phyloP scores from a whole-genome alignment of 1,140 invertebrate genomes.

The Mercenaria mercenaria region DNA sequence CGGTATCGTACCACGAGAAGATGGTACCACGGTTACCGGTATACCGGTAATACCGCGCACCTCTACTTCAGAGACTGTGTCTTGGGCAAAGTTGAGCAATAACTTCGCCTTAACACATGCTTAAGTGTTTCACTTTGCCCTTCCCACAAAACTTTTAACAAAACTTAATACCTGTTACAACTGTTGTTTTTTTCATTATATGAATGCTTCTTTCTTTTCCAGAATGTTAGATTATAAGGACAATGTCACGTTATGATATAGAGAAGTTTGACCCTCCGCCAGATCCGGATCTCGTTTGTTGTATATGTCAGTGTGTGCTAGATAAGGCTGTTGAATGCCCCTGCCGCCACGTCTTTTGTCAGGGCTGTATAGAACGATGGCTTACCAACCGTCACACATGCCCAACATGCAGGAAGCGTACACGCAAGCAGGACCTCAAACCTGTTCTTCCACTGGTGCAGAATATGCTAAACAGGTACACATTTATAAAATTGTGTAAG shows the following conservation, averaged over 20 bases:
- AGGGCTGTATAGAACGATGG: slow-evolving; percentile 79
- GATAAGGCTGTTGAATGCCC: slow-evolving; percentile 78
- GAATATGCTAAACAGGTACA: slow-evolving; percentile 80
- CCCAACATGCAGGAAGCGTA: slow-evolving; percentile 77
- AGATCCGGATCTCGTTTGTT: slow-evolving; percentile 81
- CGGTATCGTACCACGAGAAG: no score
- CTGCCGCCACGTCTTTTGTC: slow-evolving; percentile 83
- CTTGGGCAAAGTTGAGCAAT: no score
- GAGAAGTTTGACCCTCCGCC: slow-evolving; percentile 80
- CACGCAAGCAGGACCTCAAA: slow-evolving; percentile 71
- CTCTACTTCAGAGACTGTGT: no score
- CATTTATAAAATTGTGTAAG: no score
- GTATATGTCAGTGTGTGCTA: slow-evolving; percentile 82
- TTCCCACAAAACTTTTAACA: no score
- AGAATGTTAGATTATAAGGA: background rate
- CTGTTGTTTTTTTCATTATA: no score
- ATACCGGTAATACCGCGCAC: no score
- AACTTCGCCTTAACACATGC: no score
- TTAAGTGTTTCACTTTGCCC: no score
- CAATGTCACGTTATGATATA: slow-evolving; percentile 82
- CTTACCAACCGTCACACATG: slow-evolving; percentile 75
- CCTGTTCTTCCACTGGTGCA: slow-evolving; percentile 80
- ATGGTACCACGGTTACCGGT: no score
- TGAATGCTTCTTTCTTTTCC: no score
- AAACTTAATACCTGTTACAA: no score